Percentiles rank a stretch among this genome's conserved stretches.
phyloP scores from a whole-genome alignment of 2,797 vertebrate species.

The Phrynocephalus guinanensis region DNA sequence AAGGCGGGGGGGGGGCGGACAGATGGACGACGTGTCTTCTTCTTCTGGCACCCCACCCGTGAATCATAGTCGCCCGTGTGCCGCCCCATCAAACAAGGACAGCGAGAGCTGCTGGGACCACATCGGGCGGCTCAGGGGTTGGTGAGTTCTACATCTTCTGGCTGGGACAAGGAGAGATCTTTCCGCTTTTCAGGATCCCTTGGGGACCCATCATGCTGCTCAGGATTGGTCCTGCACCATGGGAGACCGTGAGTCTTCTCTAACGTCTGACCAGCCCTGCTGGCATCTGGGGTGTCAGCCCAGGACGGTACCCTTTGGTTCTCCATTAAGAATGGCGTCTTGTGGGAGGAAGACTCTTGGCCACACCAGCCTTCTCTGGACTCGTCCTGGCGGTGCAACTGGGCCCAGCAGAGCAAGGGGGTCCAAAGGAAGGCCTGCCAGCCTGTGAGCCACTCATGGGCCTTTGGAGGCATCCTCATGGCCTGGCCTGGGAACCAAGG shows the following conservation, averaged over 20 bases:
- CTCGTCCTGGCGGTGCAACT: neutral
- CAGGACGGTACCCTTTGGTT: neutral
- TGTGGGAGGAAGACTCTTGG: neutral
- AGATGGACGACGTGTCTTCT: too few relatives aligned
- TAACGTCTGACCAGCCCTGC: neutral
- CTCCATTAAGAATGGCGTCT: slow-evolving; percentile 7
- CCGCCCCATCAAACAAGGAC: neutral
- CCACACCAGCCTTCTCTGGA: neutral
- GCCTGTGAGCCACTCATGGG: neutral
- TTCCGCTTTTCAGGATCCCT: neutral
- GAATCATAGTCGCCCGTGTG: too few relatives aligned
- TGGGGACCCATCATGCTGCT: neutral
- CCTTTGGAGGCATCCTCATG: slow-evolving; percentile 29
- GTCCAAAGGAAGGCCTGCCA: neutral
- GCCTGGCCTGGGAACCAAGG: slow-evolving; percentile 36
- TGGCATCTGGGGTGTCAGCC: neutral
- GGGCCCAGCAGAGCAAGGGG: neutral
- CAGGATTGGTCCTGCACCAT: neutral
- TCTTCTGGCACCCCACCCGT: neutral
- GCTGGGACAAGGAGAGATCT: neutral
- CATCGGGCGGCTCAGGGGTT: neutral
- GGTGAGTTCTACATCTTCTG: neutral
- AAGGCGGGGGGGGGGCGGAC: neutral
- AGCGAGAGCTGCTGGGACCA: neutral
- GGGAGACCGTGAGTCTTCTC: neutral